Conservation (phyloP, 37 sponge, comb jelly and placozoan species). For the Geodia barretti region DNA sequence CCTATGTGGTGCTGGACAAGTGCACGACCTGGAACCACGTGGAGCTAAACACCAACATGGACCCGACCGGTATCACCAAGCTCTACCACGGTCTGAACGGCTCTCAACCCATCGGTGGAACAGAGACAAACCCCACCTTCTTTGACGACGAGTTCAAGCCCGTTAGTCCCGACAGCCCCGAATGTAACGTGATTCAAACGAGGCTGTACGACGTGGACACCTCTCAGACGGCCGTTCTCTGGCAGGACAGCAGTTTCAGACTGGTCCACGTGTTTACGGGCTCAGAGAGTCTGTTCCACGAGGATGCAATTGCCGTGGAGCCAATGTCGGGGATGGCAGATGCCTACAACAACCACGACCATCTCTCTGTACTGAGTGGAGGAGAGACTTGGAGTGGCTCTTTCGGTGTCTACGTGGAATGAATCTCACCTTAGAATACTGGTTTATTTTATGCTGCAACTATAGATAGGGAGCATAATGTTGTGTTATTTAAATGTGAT, state of each 20-base stretch:
- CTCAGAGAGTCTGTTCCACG: conserved; percentile 6
- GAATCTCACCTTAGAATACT: neutral
- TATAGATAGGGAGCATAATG: too few species aligned
- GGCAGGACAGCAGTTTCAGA: conserved; percentile 53
- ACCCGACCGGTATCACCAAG: conserved; percentile 74
- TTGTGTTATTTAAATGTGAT: too few species aligned
- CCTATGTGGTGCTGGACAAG: conserved; percentile 53
- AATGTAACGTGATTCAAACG: conserved; percentile 6
- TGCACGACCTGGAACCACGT: conserved; percentile 64
- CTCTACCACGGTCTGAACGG: conserved; percentile 35
- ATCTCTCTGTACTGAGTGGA: conserved; percentile 58
- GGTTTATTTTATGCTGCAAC: neutral
- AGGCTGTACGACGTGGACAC: conserved; percentile 54
- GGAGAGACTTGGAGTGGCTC: conserved; percentile 61
- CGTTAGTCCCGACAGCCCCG: neutral
- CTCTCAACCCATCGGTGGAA: conserved; percentile 63
- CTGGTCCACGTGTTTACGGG: conserved; percentile 80
- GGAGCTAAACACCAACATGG: conserved; percentile 30
- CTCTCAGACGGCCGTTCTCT: conserved; percentile 54
- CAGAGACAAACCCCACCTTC: conserved; percentile 35
- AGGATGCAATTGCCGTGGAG: conserved; percentile 67
- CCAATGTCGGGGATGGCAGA: conserved; percentile 84
- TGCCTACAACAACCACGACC: conserved; percentile 71
- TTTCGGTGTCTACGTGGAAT: conserved; percentile 73
- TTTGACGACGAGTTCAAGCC: conserved; percentile 76